Evolutionary conservation across 2,888 invertebrate genomes (phyloP).

Genomic region (Parascotia fuliginaria): DNA sequence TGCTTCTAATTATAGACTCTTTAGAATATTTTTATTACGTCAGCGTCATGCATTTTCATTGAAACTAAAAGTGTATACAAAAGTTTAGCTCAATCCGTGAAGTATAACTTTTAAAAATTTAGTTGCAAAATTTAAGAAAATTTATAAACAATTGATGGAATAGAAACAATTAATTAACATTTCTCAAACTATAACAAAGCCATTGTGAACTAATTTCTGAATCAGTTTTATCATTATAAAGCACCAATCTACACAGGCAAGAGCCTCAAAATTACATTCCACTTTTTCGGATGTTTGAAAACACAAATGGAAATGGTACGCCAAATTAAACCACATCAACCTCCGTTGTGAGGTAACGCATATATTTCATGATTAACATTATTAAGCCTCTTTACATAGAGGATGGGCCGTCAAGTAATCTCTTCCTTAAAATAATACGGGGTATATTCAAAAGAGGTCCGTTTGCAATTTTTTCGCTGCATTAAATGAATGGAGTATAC

Average conservation of each 20-base stretch:
- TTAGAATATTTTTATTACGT: too few species aligned
- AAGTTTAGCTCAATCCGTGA: too few species aligned
- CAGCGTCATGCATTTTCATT: too few species aligned
- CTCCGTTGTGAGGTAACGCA: neutral
- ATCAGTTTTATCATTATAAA: too few species aligned
- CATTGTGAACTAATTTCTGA: too few species aligned
- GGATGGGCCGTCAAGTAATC: slow-evolving; percentile 27
- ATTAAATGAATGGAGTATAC: slow-evolving; percentile 1
- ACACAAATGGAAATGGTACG: neutral
- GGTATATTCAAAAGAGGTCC: slow-evolving; percentile 23
- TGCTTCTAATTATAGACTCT: too few species aligned
- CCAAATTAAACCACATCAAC: slow-evolving; percentile 22
- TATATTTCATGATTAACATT: slow-evolving; percentile 33
- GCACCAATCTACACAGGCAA: neutral
- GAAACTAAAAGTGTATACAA: too few species aligned
- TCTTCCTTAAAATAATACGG: slow-evolving; percentile 27
- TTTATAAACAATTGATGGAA: too few species aligned
- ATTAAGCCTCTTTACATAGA: slow-evolving; percentile 35
- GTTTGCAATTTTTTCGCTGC: slow-evolving; percentile 14
- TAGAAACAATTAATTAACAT: too few species aligned
- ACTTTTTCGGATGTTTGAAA: neutral
- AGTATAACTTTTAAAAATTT: too few species aligned
- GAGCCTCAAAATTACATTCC: neutral
- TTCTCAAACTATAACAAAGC: too few species aligned
- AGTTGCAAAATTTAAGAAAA: too few species aligned